phyloP scores from a whole-genome alignment of 2,797 vertebrate species.

The Valencia hispanica region DNA sequence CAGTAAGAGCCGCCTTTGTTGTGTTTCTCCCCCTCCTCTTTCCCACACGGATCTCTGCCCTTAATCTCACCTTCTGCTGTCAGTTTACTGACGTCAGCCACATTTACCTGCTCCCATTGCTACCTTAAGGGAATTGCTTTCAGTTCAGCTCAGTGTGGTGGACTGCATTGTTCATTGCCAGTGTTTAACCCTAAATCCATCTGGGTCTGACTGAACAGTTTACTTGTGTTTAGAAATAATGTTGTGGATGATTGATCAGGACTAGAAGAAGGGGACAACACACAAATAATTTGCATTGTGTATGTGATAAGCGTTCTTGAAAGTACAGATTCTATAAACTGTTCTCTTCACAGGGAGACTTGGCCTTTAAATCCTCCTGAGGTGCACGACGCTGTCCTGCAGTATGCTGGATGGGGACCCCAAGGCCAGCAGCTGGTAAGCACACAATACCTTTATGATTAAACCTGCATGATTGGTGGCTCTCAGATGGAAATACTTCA shows the following conservation, averaged over 20 bases:
- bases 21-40: conserved; percentile 1
- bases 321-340: conserved; percentile 13
- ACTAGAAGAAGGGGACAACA: conserved; percentile 8
- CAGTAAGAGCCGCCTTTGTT: conserved; percentile 84
- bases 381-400: conserved; percentile 89
- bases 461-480: conserved; percentile 22
- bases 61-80: conserved; percentile 19
- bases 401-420: conserved; percentile 96
- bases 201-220: conserved; percentile 54
- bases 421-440: conserved; percentile 97
- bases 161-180: conserved; percentile 17
- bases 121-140: conserved; percentile 40
- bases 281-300: conserved; percentile 14
- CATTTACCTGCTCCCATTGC: conserved; percentile 30
- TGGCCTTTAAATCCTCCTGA: conserved; percentile 91
- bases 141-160: conserved; percentile 25
- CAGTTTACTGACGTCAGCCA: conserved; percentile 27
- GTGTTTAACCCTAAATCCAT: conserved; percentile 63
- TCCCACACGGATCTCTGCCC: conserved; percentile 10
- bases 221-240: conserved; percentile 47
- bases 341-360: conserved; percentile 83
- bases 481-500: conserved; percentile 18
- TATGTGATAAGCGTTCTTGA: not conserved
- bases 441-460: conserved; percentile 27
- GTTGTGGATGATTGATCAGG: conserved; percentile 63